Base-by-base conservation (phyloP, 2,888 invertebrate genomes). In the Kuschelorhynchus macadamiae region DNA sequence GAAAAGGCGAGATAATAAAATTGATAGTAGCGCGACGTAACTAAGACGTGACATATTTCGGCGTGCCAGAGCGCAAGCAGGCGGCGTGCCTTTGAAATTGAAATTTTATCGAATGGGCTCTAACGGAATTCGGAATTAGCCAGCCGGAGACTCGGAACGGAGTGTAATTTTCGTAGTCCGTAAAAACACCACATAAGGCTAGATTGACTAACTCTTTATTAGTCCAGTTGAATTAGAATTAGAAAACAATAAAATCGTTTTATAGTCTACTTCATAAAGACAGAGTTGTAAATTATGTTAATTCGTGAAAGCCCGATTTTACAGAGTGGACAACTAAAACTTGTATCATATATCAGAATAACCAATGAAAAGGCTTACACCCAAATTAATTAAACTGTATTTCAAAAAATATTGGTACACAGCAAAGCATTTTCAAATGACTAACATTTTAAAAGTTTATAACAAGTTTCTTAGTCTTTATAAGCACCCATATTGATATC, bases 111-210 rank as follows among this genome's bases (percentile, higher is more conserved):
- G 47, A 17, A 17, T 20, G 20, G 7, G 18, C 59, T 47, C 59
- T 59, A 47, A 59, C 59, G 36, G 59, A 59, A 59, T 59, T 59
- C 47, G 46, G 47, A 59, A 59, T 59, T 47, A 59, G 59, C 39
- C 14, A 41, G 42, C 14, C 36, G 16, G 41, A 41, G 41, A 21
- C 53, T 41, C 41, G 53, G 41, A 25, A 53, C 21, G n/a, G 16
- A 41, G 32, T 39, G 21, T 52, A 52, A 52, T 39, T 52, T 52
- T 52, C 39, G 9, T 20, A 52, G 52, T 36, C 39, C 32, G 16
- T 50, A 50, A 50, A 50, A 50, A 52, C 16, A 1, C 16, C 0
- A 3, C 36, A 36, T 36, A 36, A 36, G 2, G 36, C 36, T 11
- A n/a, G 12, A n/a, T 36, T 36, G 36, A 36, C 9, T n/a, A 30